Evolutionary conservation across 2,113 vertebrate genomes (phyloP).

Genomic region (Bettongia penicillata): DNA sequence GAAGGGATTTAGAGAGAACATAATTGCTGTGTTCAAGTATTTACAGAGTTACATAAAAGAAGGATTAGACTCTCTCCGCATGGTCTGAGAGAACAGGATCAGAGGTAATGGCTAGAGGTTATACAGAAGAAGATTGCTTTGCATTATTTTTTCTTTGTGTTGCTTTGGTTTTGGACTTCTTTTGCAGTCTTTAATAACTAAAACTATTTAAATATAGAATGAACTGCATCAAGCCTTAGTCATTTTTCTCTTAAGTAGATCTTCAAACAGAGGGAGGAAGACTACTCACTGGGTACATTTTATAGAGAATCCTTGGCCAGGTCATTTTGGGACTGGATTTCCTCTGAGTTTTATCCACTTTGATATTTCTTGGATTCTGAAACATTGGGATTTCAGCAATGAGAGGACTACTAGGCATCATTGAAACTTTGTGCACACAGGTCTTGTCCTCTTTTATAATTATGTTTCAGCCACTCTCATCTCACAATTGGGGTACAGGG

Average conservation of each 20-base stretch:
- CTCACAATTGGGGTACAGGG: not conserved
- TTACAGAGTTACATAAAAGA: not conserved
- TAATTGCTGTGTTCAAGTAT: not conserved
- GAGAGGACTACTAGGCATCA: not conserved
- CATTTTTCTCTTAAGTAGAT: not conserved
- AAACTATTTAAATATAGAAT: not conserved
- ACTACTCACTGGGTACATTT: not conserved
- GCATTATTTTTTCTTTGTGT: not conserved
- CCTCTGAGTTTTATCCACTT: not conserved
- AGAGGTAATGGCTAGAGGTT: not conserved
- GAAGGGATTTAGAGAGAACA: not conserved
- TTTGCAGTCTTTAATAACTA: not conserved
- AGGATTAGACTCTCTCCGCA: not conserved
- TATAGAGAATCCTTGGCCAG: not conserved
- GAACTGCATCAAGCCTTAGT: not conserved
- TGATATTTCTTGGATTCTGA: not conserved
- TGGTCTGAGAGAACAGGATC: not conserved
- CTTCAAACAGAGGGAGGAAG: not conserved
- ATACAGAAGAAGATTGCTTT: not conserved
- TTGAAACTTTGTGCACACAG: not conserved
- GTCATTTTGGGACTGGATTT: not conserved
- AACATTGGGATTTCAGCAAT: not conserved
- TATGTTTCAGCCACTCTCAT: not conserved
- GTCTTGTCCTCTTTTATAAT: not conserved
- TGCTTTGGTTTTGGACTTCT: no score